Evolutionary conservation across 2,113 vertebrate species (phyloP), one percentile per base, ranked within the genome.

Genomic region (Xenopus laevis): DNA sequence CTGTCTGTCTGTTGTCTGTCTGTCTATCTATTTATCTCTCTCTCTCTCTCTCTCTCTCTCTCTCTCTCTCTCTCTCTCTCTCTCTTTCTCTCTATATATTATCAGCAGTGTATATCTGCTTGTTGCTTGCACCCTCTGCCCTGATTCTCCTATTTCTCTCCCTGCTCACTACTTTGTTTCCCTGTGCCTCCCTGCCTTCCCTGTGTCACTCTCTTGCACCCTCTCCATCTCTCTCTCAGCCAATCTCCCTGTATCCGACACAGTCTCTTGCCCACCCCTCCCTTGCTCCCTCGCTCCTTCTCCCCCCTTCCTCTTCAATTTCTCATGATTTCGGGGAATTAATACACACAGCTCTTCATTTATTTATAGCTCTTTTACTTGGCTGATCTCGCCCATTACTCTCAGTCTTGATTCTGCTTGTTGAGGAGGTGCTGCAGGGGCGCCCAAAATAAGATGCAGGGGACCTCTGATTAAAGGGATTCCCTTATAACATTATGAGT

Each of bases 311-410:
- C 21, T 4, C n/a, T 40, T 15, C 18, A 16, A 21, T 55, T 45
- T 55, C 72, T 74, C 53, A 33, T 21, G 20, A 67, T 67, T 55
- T n/a, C 12, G 55, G 72, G 65, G 72, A 74, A 61, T 74, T 67
- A 16, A 74, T 68, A 8, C 64, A 15, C 72, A 61, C 72, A 33
- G 65, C 65, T 74, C 46, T 20, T 74, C 45, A 74, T 74, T 74
- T 68, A 74, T 74, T 74, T 65, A 74, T 74, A 52, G 64, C 17
- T 63, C 33, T 74, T 66, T 74, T 68, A 74, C 71, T 71, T 58
- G 65, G 44, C 60, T 60, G 53, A 60, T 68, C 65, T 68, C 40
- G 40, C 53, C 30, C 55, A 61, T 74, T 74, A 61, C 20, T 13
- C 53, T 8, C 52, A 47, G 52, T 66, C 63, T 46, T 30, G 40